Conservation (phyloP, 2,113 vertebrate species). For the Zeus faber region DNA sequence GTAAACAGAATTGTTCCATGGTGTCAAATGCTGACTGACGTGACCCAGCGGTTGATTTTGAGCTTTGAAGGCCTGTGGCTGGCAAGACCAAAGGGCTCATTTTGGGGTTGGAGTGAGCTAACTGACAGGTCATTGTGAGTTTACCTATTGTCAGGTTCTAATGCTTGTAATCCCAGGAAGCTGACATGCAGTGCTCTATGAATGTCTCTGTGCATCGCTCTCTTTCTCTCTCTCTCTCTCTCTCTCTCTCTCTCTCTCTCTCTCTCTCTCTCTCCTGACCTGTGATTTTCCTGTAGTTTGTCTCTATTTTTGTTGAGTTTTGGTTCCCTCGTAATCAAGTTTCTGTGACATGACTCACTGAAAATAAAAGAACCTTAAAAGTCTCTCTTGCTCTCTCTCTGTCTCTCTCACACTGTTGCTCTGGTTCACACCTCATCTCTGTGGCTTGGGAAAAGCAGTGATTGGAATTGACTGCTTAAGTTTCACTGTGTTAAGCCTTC, state of each 20-base stretch:
- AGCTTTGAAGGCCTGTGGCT: conserved; percentile 12
- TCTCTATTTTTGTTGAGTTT: no score
- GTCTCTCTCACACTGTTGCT: conserved; percentile 3
- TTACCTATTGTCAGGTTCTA: conserved; percentile 22
- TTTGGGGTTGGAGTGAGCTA: conserved; percentile 14
- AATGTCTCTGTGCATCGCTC: conserved; percentile 6
- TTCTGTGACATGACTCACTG: no score
- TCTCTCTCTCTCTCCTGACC: no score
- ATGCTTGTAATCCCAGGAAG: background rate
- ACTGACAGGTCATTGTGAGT: conserved; percentile 12
- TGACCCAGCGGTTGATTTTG: conserved; percentile 8
- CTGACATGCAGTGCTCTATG: conserved; percentile 5
- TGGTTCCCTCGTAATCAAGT: no score
- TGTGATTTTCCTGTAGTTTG: no score
- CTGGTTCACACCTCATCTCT: conserved; percentile 1
- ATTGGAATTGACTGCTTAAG: conserved; percentile 30
- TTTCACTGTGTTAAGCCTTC: conserved; percentile 33
- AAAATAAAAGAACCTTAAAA: no score
- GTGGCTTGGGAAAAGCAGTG: conserved; percentile 13
- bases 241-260: conserved; percentile 31
- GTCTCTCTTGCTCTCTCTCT: conserved; percentile 3
- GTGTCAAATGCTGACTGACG: background rate
- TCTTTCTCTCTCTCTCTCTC: conserved; percentile 1
- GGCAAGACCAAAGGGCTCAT: conserved; percentile 12
- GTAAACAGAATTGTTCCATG: background rate